Base-by-base conservation (phyloP, 2,888 invertebrate species). In the Pyralis farinalis region DNA sequence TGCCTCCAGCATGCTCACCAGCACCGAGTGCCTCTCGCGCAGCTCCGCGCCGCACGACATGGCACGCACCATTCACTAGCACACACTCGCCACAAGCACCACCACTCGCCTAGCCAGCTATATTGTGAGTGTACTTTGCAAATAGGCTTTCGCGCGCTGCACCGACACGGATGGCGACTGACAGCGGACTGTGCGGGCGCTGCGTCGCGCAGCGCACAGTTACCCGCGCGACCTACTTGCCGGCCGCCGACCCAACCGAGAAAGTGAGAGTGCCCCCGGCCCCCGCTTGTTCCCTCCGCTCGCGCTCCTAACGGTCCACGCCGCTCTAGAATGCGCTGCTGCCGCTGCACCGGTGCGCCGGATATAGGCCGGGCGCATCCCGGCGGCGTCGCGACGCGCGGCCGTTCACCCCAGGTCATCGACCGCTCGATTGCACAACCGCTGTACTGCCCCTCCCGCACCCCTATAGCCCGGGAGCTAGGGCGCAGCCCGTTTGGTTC, bases 151-250 rank as follows among this genome's bases (percentile, higher is more conserved):
- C 50, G 53, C 66, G 64, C 71, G 63, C 69, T 81, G 87, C 85
- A 90, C 90, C 84, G 88, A 88, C 88, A 86, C 90, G 90, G 83
- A 87, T 91, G 92, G 91, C 90, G 91, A 90, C 82, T 79, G 82
- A 78, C 81, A 75, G 73, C 80, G 79, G 75, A 83, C 84, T 85
- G 89, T 89, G 90, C 90, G 90, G 78, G 80, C 79, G 77, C 74
- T 72, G 77, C 77, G 84, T 75, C 71, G 78, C 71, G 78, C 82
- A 82, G 90, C 90, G 85, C 91, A 87, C 90, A 90, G 91, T 91
- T 91, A 92, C 92, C 78, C 79, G 91, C 92, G 90, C 93, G 94
- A 93, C 94, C 94, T 91, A 94, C 91, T 93, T 94, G 90, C 91
- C 91, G 94, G 93, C 91, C 93, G 91, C 93, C 93, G 92, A 92